Evolutionary conservation across 2,888 invertebrate genomes (phyloP), one percentile per base, ranked within the genome.

Genomic region (Leucophenga montana): DNA sequence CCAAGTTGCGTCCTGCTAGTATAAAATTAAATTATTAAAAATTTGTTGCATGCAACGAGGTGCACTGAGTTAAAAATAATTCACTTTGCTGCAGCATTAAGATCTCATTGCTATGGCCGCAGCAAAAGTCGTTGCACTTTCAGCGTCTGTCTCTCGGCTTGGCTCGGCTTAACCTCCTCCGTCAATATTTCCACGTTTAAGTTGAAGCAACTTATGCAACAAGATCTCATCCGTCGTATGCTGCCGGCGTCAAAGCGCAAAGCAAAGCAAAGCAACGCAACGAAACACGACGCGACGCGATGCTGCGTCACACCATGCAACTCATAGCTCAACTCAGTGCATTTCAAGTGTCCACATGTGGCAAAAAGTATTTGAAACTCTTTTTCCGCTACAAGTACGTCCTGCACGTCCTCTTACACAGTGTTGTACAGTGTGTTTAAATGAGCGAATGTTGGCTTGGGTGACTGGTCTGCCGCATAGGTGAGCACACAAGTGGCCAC

Each of bases 311-410:
- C 33, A 31, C n/a, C 8, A 16, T 31, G 16, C 39, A 61, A 39
- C 61, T 61, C 61, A 39, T 11, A 39, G 20, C 61, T 61, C 39
- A 61, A 44, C 62, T 64, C 22, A 46, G 46, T 31, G 59, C 56
- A 44, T 13, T 18, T 74, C 74, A 77, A 77, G 83, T 78, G 82
- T 78, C 83, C 83, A 80, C 82, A 82, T 82, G 80, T 83, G 78
- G 71, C 72, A 69, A 75, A 71, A 75, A 72, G 72, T 73, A 73
- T 71, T 72, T 73, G 75, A 74, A 77, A 71, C 70, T 68, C 70
- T 69, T 71, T 72, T 44, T 65, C 6, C 50, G 50, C 50, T 50
- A 18, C 50, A 18, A 50, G 50, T 50, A 50, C 18, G 16, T n/a
- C 16, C 50, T 50, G 50, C 50, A 50, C n/a, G 46, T 4, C 18